Percentiles rank a stretch among this genome's conserved stretches.
Evolutionary conservation across 2,797 vertebrate species (phyloP).

Genomic region (Semotilus atromaculatus): DNA sequence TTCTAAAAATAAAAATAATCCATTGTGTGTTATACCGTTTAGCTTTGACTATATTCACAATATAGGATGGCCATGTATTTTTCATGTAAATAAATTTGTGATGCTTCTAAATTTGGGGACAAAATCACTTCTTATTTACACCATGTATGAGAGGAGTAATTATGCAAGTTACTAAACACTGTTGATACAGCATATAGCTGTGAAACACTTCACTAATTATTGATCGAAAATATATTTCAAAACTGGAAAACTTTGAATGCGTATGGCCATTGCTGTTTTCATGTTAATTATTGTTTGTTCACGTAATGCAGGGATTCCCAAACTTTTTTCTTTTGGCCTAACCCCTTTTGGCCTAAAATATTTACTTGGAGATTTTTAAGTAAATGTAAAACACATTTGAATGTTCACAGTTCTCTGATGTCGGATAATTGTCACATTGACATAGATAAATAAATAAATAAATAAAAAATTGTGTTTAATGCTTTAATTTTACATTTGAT

Average conservation of each 20-base stretch:
- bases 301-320: too few relatives aligned
- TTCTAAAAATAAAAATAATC: background rate
- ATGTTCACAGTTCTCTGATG: too few relatives aligned
- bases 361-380: too few relatives aligned
- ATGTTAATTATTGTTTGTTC: too few relatives aligned
- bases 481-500: too few relatives aligned
- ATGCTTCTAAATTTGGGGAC: background rate
- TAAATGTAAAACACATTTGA: too few relatives aligned
- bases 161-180: background rate
- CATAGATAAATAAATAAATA: too few relatives aligned
- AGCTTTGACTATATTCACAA: background rate
- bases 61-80: background rate
- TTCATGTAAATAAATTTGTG: background rate
- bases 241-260: background rate
- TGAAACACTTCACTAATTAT: background rate
- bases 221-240: background rate
- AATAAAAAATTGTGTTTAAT: too few relatives aligned
- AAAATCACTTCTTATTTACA: background rate
- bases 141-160: background rate
- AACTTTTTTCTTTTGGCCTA: too few relatives aligned
- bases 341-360: too few relatives aligned
- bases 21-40: background rate
- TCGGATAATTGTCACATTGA: too few relatives aligned
- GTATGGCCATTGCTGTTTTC: too few relatives aligned
- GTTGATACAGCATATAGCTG: background rate